Evolutionary conservation across 2,797 vertebrate genomes (phyloP), one percentile per base, ranked within the genome.

Genomic region (Glyptemys insculpta): DNA sequence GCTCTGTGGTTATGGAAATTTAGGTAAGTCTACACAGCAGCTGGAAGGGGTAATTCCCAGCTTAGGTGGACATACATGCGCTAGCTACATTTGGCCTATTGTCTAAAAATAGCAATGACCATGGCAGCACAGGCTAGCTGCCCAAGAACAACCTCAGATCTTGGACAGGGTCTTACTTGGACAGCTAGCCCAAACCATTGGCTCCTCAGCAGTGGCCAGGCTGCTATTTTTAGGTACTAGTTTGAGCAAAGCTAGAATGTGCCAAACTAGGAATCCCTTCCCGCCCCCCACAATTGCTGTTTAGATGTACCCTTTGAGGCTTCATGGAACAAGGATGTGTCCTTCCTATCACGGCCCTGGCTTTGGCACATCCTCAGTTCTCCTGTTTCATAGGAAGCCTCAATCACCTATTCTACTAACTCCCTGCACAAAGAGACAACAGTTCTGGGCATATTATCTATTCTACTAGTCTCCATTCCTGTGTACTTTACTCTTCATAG

Each of bases 1-100:
- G 19, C 76, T 31, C 76, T 12, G 9, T 25, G 31, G 1, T 10
- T 27, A 31, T 21, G 27, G 54, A 3, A 7, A 0, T 10, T 50
- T 4, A 41, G 18, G 37, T 12, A 23, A 72, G 37, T 25, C 21
- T 23, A 21, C 10, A 72, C 5, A 9, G 9, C 7, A 2, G 5
- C 34, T 23, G 19, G 65, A 37, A 72, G 9, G 19, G n/a, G 5
- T 41, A 72, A 41, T n/a, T 21, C n/a, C 65, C 65, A 68, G 9
- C 19, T 23, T 72, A 23, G 19, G 10, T 23, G 23, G 68, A 41
- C 19, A 23, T 5, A 72, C 37, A 41, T 23, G 21, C 3, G 5
- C n/a, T 72, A n/a, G 65, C 65, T 68, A 19, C n/a, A 68, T 8
- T 68, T 37, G 34, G 16, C 9, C n/a, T 68, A 68, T 10, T 10